Percentiles rank a stretch among this genome's conserved stretches.
Evolutionary conservation across 2,888 invertebrate genomes (phyloP).

Genomic region (Anthophora plumipes): DNA sequence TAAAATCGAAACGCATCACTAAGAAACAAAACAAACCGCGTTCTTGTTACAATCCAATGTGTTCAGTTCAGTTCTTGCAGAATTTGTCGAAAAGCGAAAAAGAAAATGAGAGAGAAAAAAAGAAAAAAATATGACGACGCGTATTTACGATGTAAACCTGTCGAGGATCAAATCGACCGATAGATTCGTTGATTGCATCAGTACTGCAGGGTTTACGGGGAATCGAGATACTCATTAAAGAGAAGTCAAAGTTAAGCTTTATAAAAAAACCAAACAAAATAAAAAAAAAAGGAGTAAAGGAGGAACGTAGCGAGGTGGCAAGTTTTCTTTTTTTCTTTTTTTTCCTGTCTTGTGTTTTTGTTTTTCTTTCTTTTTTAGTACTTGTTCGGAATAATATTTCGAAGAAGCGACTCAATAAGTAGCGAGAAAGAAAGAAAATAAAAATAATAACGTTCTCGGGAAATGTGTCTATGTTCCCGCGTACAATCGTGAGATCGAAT

Average conservation of each 20-base stretch:
- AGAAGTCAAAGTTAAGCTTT: conserved; percentile 63
- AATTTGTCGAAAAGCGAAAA: conserved; percentile 1
- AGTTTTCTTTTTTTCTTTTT: conserved; percentile 1
- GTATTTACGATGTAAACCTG: conserved; percentile 6
- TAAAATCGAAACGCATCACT: background rate
- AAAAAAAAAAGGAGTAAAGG: background rate
- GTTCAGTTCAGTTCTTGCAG: conserved; percentile 57
- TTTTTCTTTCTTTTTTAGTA: conserved; percentile 16
- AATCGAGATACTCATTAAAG: conserved; percentile 67
- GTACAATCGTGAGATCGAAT: conserved; percentile 71
- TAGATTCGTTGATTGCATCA: conserved; percentile 13
- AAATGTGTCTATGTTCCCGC: conserved; percentile 60
- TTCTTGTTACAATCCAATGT: conserved; percentile 50
- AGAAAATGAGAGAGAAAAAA: background rate
- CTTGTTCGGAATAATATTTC: conserved; percentile 31
- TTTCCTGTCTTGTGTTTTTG: no score
- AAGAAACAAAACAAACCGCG: background rate
- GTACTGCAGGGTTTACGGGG: conserved; percentile 71
- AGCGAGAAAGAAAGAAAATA: background rate
- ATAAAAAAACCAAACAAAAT: conserved; percentile 22
- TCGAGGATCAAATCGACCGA: background rate
- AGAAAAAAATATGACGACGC: background rate
- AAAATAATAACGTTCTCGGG: conserved; percentile 42
- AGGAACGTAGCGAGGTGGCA: conserved; percentile 27
- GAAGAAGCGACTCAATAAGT: conserved; percentile 20